Evolutionary conservation across 2,888 invertebrate species (phyloP), one percentile per base, ranked within the genome.

Genomic region (Oegoconia quadripuncta): DNA sequence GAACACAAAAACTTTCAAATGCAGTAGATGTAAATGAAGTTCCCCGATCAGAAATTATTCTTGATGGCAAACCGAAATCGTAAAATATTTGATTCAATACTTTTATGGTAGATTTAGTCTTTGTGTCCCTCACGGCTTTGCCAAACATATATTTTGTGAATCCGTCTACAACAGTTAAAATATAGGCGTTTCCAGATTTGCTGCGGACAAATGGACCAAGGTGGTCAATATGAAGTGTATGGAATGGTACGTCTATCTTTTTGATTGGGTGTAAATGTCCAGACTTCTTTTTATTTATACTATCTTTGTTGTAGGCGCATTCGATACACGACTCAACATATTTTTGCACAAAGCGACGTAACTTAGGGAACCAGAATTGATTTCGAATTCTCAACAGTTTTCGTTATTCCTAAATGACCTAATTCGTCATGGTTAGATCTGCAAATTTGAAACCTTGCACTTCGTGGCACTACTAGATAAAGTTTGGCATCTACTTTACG

Each of bases 161-260:
- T 0, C 50, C 68, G 33, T 74, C 74, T 1, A 77, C 58, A 2
- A 59, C 39, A 1, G 52, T 62, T 13, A 79, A 38, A 16, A 48
- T 37, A 26, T 74, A 50, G 5, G 41, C 45, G 37, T 74, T 72
- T 11, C 55, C 56, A 0, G 35, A 48, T 3, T 37, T 49, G 22
- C 58, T 66, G n/a, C 47, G 59, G 5, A 58, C 53, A 42, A 76
- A 80, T 3, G 74, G 75, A 2, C 76, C 74, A 3, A 79, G 37
- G 43, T 80, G 77, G 46, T 81, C 78, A 0, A 80, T 34, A 41
- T 80, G 75, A 9, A 80, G 16, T 0, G 69, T 74, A 33, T 76
- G 60, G 22, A 84, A 72, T 0, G 76, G 77, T 6, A 56, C 48
- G 0, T 52, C 40, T 5, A 60, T 48, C 39, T 79, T 78, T n/a